These are phyloP conservation scores for Hyperoplus immaculatus DNA, from an alignment of 2,797 vertebrate genomes.

Conservation along the genomic window DNA sequence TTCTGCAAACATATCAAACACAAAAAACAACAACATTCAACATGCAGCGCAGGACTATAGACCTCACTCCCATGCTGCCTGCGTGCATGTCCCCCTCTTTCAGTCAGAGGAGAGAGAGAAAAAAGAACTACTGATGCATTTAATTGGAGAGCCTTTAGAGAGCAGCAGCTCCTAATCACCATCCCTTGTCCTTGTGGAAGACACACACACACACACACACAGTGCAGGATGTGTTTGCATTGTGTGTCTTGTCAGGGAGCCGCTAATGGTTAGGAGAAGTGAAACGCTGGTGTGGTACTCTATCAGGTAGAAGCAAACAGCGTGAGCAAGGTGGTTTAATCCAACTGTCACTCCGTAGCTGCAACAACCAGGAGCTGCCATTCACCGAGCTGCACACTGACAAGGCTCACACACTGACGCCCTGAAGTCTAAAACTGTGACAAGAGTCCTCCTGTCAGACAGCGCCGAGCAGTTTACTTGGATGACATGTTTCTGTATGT, in stretches of 20 bases:
- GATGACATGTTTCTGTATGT: slow-evolving; percentile 51
- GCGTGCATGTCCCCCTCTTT: neutral
- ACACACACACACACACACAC: neutral
- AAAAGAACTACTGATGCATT: slow-evolving; percentile 55
- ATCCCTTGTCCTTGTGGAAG: slow-evolving; percentile 38
- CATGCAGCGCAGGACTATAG: slow-evolving; percentile 34
- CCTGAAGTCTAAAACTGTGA: slow-evolving; percentile 53
- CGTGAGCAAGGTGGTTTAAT: slow-evolving; percentile 57
- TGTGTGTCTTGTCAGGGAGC: slow-evolving; percentile 21
- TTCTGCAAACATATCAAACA: slow-evolving; percentile 46
- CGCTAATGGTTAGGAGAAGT: slow-evolving; percentile 8
- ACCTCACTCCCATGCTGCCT: slow-evolving; percentile 12
- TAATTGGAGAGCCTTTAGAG: slow-evolving; percentile 60
- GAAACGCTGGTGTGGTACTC: slow-evolving; percentile 20
- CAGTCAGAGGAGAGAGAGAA: slow-evolving; percentile 24
- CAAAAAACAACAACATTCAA: slow-evolving; percentile 43
- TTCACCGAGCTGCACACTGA: slow-evolving; percentile 48
- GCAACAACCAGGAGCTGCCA: slow-evolving; percentile 52
- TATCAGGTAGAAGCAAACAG: slow-evolving; percentile 28
- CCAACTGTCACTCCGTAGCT: slow-evolving; percentile 47
- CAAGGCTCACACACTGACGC: slow-evolving; percentile 48
- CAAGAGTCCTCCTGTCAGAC: slow-evolving; percentile 59
- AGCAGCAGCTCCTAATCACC: slow-evolving; percentile 41
- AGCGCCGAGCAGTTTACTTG: slow-evolving; percentile 54
- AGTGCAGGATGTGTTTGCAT: slow-evolving; percentile 42